Evolutionary conservation across 92 coral and sea anemone genomes (phyloP).

Genomic region (Metridium senile): DNA sequence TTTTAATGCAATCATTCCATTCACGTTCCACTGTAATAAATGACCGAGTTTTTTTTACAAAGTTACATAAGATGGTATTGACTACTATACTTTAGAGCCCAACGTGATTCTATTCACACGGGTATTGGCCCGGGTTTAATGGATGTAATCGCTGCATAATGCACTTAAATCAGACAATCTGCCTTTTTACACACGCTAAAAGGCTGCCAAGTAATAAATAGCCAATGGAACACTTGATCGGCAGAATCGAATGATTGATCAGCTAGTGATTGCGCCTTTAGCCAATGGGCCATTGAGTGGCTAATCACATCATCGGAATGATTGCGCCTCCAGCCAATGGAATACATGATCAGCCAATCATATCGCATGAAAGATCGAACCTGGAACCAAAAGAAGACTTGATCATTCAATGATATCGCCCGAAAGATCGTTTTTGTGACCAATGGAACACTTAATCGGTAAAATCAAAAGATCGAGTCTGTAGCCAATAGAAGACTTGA

Average conservation of each 20-base stretch:
- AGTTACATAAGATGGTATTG: no score
- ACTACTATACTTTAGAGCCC: no score
- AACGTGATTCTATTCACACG: conserved; percentile 1
- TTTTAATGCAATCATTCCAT: no score
- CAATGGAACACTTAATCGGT: background rate
- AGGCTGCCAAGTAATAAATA: conserved; percentile 8
- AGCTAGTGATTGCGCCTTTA: background rate
- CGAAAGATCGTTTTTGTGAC: background rate
- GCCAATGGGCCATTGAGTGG: no score
- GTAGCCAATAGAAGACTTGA: background rate
- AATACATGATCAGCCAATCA: background rate
- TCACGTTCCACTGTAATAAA: no score
- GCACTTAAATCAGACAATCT: conserved; percentile 23
- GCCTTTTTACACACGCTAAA: conserved; percentile 14
- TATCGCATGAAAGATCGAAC: background rate
- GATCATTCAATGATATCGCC: background rate
- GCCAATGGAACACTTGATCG: background rate
- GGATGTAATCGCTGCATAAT: background rate
- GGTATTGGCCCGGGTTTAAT: conserved; percentile 4
- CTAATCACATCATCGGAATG: background rate
- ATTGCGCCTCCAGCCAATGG: background rate
- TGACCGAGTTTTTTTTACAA: no score
- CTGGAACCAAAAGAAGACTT: background rate
- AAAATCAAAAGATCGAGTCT: no score
- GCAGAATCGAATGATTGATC: background rate